A percentile compares a stretch with the other conserved stretches of the same genome.
Evolutionary conservation across 2,888 invertebrate species (phyloP).

Genomic region (Apamea crenata): DNA sequence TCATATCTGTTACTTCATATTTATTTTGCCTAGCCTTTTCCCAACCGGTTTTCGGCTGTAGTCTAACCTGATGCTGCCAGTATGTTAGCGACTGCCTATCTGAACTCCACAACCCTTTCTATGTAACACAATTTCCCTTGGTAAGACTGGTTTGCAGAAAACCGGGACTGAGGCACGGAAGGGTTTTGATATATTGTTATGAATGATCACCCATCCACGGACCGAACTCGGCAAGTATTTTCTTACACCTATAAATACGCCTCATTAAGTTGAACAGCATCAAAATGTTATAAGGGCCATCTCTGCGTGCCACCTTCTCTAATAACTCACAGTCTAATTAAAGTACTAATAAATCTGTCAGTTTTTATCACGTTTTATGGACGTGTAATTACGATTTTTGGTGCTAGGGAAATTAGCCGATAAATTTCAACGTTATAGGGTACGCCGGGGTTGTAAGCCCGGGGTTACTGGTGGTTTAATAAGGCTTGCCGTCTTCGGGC

Average conservation of each 20-base stretch:
- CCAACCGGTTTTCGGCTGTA: background rate
- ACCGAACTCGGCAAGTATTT: background rate
- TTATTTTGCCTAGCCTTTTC: background rate
- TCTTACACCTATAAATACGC: background rate
- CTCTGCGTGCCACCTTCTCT: background rate
- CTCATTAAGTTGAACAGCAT: background rate
- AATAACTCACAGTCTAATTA: constrained; percentile 48
- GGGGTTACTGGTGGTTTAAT: constrained; percentile 61
- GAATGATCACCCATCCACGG: background rate
- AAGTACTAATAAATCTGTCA: constrained; percentile 60
- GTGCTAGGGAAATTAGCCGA: constrained; percentile 62
- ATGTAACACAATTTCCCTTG: background rate
- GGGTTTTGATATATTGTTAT: background rate
- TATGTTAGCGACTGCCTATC: background rate
- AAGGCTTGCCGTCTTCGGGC: constrained; percentile 48
- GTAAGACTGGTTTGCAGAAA: background rate
- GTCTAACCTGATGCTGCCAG: background rate
- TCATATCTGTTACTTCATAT: background rate
- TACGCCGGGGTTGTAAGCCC: constrained; percentile 49
- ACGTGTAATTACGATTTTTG: constrained; percentile 64
- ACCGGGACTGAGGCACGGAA: background rate
- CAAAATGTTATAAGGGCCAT: constrained; percentile 6
- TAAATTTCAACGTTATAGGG: constrained; percentile 66
- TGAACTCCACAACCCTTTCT: background rate
- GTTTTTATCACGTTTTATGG: constrained; percentile 61